Evolutionary conservation across 2,888 invertebrate genomes (phyloP).

Genomic region (Clepsis dumicolana): DNA sequence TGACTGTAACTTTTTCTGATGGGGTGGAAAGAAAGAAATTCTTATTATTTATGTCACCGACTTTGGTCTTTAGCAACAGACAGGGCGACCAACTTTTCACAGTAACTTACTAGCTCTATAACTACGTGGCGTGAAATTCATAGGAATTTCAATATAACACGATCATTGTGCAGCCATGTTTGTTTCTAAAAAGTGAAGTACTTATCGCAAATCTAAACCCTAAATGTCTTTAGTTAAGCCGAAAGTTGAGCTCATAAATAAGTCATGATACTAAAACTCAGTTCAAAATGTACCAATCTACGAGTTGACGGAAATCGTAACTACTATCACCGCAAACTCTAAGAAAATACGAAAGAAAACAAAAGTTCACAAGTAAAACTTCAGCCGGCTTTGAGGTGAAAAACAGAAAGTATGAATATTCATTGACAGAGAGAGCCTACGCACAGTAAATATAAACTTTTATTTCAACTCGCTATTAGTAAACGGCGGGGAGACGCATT

Average conservation of each 20-base stretch:
- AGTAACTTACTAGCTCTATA: too few relatives aligned
- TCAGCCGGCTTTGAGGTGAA: constrained; percentile 73
- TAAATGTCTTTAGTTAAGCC: not conserved
- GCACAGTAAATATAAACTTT: constrained; percentile 85
- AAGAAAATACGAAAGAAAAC: constrained; percentile 65
- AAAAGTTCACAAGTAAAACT: constrained; percentile 73
- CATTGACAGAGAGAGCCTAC: constrained; percentile 74
- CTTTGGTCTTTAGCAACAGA: not conserved
- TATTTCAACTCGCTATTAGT: constrained; percentile 79
- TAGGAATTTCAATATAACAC: too few relatives aligned
- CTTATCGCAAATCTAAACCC: not conserved
- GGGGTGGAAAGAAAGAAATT: not conserved
- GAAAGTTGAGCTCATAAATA: constrained; percentile 4
- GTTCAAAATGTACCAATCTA: constrained; percentile 13
- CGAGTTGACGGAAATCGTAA: constrained; percentile 20
- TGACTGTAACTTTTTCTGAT: not conserved
- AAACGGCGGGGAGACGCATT: constrained; percentile 71
- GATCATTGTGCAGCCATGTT: not conserved
- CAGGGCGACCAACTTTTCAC: not conserved
- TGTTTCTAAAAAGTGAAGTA: not conserved
- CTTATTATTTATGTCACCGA: too few relatives aligned
- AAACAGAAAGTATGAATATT: constrained; percentile 82
- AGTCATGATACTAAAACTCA: constrained; percentile 9
- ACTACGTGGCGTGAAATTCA: too few relatives aligned
- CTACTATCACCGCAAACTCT: constrained; percentile 53